Percentiles rank a stretch among this genome's conserved stretches.
Conservation (phyloP, 2,797 vertebrate species). For the Hippocampus kuda region DNA sequence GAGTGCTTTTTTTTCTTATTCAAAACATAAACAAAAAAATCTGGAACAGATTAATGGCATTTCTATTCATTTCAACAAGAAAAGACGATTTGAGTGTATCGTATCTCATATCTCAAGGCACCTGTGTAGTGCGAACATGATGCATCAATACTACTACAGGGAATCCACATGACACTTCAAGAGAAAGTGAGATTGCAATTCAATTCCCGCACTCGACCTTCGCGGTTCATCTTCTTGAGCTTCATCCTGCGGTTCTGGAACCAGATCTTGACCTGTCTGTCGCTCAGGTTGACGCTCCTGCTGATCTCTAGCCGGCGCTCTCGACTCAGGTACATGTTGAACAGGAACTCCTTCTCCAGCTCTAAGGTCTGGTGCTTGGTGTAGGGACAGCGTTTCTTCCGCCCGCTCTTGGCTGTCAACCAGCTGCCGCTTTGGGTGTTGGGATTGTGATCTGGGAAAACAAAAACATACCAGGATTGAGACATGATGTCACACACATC, state of each 20-base stretch:
- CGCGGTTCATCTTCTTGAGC: constrained; percentile 99
- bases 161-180: constrained; percentile 65
- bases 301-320: constrained; percentile 99
- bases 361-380: constrained; percentile 99
- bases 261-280: constrained; percentile 99
- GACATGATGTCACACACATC: background rate
- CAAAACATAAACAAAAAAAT: too few species aligned
- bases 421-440: constrained; percentile 92
- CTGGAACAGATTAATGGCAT: too few species aligned
- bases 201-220: constrained; percentile 98
- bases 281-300: constrained; percentile 98
- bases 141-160: background rate
- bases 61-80: too few species aligned
- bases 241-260: constrained; percentile 99
- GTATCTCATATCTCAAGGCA: too few species aligned
- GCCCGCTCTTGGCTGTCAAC: constrained; percentile 97
- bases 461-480: background rate
- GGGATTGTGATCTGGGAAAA: constrained; percentile 76
- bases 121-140: background rate
- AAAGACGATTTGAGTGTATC: too few species aligned
- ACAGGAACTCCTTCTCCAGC: constrained; percentile 99
- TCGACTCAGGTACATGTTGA: constrained; percentile 99
- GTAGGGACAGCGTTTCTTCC: constrained; percentile 98
- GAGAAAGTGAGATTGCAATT: constrained; percentile 99
- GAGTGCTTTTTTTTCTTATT: too few species aligned